phyloP scores from a whole-genome alignment of 1,140 invertebrate species.

The Goniozus legneri region DNA sequence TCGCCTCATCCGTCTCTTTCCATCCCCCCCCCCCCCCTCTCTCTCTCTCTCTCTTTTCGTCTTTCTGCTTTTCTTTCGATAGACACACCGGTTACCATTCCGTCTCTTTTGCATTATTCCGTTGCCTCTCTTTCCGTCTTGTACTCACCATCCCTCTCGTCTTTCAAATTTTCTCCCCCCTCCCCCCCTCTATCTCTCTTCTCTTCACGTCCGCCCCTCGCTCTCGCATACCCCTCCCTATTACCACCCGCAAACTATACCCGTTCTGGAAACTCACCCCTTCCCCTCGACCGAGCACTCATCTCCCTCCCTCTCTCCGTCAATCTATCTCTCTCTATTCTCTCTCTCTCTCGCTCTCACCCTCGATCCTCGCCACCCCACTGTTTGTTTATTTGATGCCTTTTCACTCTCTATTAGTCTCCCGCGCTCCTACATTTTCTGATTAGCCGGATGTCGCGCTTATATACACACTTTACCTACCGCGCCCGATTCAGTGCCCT shows the following conservation, averaged over 20 bases:
- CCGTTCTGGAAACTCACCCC: too few relatives aligned
- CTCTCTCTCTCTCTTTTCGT: conserved; percentile 13
- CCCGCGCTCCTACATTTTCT: conserved; percentile 53
- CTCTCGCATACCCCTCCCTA: too few relatives aligned
- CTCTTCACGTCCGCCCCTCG: conserved; percentile 1
- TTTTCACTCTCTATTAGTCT: conserved; percentile 57
- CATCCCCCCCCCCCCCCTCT: conserved; percentile 6
- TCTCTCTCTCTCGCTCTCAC: not conserved
- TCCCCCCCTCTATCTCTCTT: not conserved
- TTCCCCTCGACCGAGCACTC: not conserved
- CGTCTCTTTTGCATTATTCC: too few relatives aligned
- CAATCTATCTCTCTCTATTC: not conserved
- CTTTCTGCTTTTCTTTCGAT: conserved; percentile 12
- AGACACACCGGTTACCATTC: too few relatives aligned
- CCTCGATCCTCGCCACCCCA: conserved; percentile 25
- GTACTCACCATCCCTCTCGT: not conserved
- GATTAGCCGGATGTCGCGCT: conserved; percentile 53
- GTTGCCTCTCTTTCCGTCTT: conserved; percentile 5
- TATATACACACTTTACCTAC: conserved; percentile 38
- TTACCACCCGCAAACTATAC: too few relatives aligned
- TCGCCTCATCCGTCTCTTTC: conserved; percentile 7
- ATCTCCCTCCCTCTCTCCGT: not conserved
- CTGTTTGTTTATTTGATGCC: conserved; percentile 56
- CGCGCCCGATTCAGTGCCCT: conserved; percentile 28
- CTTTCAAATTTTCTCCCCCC: conserved; percentile 11